Base-by-base conservation (phyloP, 2,888 invertebrate genomes). In the Fragum whitleyi region DNA sequence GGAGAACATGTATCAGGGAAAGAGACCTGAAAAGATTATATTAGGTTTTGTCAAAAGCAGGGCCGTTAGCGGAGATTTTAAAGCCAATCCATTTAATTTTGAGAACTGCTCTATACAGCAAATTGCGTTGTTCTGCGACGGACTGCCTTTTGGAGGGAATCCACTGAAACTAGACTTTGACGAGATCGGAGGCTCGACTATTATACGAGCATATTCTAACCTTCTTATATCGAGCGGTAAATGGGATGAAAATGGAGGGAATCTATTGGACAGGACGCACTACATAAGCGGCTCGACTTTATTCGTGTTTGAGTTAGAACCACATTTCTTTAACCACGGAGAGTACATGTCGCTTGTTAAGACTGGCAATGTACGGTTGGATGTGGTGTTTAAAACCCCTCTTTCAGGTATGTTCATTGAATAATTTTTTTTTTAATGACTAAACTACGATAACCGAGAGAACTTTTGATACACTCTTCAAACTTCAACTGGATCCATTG, bases 1-100 rank as follows among this genome's bases (percentile, higher is more conserved):
- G n/a, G n/a, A n/a, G n/a, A n/a, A n/a, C n/a, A n/a, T n/a, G n/a
- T n/a, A n/a, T n/a, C n/a, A n/a, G 26, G 80, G 80, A 72, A 42
- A n/a, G 32, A 19, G 61, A 21, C 77, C 77, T 1, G 70, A 73
- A 62, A 81, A 77, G 21, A 26, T 81, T n/a, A 57, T 81, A 23
- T 21, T 81, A 16, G 80, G 77, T 3, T 81, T 81, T 29, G 80
- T 81, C 47, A 77, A 77, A 57, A 69, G 62, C 14, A 77, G 51
- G 57, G 73, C 74, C 0, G 9, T 77, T 16, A 73, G 28, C 39
- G 80, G 76, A 7, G 76, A 80, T 73, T 76, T 73, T 47, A 67
- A 51, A 16, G 29, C 76, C 53, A 81, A 81, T 29, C 80, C 76
- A 9, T 81, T 77, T 51, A 74, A 81, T 53, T 77, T 81, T 67